phyloP scores from a whole-genome alignment of 2,888 invertebrate genomes.

The Autographa pulchrina region DNA sequence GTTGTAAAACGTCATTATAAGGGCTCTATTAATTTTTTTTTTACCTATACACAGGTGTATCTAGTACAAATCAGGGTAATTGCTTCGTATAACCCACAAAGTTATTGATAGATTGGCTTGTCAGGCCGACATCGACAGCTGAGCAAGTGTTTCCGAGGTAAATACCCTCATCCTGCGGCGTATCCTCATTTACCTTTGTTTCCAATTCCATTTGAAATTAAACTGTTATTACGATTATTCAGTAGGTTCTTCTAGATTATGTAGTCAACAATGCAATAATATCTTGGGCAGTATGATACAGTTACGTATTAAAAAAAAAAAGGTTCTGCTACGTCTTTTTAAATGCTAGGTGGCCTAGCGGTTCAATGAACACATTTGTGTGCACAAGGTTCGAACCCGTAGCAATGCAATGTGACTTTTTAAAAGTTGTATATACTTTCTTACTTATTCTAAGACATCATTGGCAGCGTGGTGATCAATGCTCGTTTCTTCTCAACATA shows the following conservation, averaged over 20 bases:
- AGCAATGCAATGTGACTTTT: too few species aligned
- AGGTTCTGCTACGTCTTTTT: too few species aligned
- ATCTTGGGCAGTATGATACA: too few species aligned
- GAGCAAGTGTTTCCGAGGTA: constrained; percentile 32
- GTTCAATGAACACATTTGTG: neutral
- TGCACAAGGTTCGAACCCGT: too few species aligned
- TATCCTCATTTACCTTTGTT: constrained; percentile 1
- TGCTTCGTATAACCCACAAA: constrained; percentile 31
- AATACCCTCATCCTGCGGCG: constrained; percentile 29
- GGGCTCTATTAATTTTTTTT: too few species aligned
- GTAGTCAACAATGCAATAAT: neutral
- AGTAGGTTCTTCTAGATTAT: neutral
- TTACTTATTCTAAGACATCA: too few species aligned
- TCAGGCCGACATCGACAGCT: constrained; percentile 10
- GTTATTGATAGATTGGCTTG: constrained; percentile 24
- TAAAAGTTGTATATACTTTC: too few species aligned
- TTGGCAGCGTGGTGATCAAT: too few species aligned
- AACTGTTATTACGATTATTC: neutral
- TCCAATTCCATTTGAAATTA: neutral
- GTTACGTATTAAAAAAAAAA: too few species aligned
- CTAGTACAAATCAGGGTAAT: constrained; percentile 26
- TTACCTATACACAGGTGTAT: too few species aligned
- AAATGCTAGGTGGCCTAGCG: neutral
- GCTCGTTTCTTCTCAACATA: too few species aligned
- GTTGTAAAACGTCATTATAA: too few species aligned